Evolutionary conservation across 2,888 invertebrate genomes (phyloP), one percentile per base, ranked within the genome.

Genomic region (Drosophila picticornis): DNA sequence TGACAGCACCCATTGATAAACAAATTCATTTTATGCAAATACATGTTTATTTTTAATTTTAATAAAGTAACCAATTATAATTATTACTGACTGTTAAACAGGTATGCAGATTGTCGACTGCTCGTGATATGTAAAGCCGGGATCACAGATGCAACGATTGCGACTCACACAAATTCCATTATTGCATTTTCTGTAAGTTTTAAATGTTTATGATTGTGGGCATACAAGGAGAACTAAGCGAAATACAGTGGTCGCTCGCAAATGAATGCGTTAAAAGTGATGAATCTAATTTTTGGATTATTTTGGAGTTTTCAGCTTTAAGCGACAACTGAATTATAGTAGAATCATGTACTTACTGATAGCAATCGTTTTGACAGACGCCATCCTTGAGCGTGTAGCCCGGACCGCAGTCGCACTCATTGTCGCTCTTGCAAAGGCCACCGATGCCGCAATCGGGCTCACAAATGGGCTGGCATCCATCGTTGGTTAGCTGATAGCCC

Each of bases 381-480:
- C 87, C 91, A 69, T 91, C 85, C 59, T 84, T 94, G 48, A 93
- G 91, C 1, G 91, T 90, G 82, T 93, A 95, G 0, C 95, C 95
- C 1, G 92, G 84, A 4, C 93, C 91, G 81, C 96, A 96, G 32
- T 92, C 93, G 88, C 96, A 96, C 2, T 93, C 91, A 77, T 95
- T 94, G 3, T 95, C 94, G 0, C 94, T 94, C 2, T 94, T 93
- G 84, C 96, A 96, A 22, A 93, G 93, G 16, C 95, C 96, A 43
- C 95, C 94, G 6, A 81, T 71, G 27, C 90, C 90, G 51, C 93
- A 94, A 31, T 91, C 91, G 2, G 91, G 91, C 4, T 91, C 79
- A 64, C 93, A 93, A 7, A 86, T 68, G 0, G 93, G 91, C 55
- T 84, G 82, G 57, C 93, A 93, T 6, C 91, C 91, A 13, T 80